phyloP scores from a whole-genome alignment of 30 jellyfish, hydroid and myxozoan species.

The Nemopilema nomurai region DNA sequence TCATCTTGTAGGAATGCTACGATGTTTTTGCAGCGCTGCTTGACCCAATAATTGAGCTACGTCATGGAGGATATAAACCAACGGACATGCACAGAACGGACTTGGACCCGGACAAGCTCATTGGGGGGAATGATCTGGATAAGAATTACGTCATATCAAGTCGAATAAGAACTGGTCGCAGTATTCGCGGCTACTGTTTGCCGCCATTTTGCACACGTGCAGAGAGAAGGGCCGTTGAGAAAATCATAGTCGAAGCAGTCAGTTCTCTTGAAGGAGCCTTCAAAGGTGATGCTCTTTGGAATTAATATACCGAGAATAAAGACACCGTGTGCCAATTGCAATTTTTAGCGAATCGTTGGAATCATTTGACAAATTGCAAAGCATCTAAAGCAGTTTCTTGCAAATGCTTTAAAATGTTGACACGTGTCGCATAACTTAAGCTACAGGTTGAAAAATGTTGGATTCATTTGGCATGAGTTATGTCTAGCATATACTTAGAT shows the following conservation, averaged over 20 bases:
- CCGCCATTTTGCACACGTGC: slow-evolving; percentile 73
- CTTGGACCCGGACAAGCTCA: slow-evolving; percentile 37
- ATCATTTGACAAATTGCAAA: not conserved
- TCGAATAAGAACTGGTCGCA: slow-evolving; percentile 69
- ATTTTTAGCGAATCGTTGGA: not conserved
- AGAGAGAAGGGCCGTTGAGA: slow-evolving; percentile 74
- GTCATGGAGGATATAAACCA: slow-evolving; percentile 51
- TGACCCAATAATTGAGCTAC: slow-evolving; percentile 54
- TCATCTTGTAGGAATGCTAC: slow-evolving; percentile 19
- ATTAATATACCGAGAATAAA: not conserved
- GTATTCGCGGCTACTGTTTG: slow-evolving; percentile 44
- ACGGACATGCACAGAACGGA: slow-evolving; percentile 54
- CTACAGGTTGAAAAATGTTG: too few species aligned
- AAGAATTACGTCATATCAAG: slow-evolving; percentile 55
- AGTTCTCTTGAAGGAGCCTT: slow-evolving; percentile 18
- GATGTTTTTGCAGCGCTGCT: slow-evolving; percentile 51
- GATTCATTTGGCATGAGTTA: too few species aligned
- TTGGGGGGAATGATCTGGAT: slow-evolving; percentile 69
- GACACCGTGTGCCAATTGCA: not conserved
- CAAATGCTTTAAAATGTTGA: too few species aligned
- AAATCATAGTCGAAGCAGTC: slow-evolving; percentile 23
- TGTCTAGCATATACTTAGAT: too few species aligned
- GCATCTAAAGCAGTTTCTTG: too few species aligned
- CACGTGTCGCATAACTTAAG: too few species aligned
- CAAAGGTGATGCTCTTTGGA: slow-evolving; percentile 15